Conservation (phyloP, 2,888 invertebrate genomes). For the Euzophera pinguis region DNA sequence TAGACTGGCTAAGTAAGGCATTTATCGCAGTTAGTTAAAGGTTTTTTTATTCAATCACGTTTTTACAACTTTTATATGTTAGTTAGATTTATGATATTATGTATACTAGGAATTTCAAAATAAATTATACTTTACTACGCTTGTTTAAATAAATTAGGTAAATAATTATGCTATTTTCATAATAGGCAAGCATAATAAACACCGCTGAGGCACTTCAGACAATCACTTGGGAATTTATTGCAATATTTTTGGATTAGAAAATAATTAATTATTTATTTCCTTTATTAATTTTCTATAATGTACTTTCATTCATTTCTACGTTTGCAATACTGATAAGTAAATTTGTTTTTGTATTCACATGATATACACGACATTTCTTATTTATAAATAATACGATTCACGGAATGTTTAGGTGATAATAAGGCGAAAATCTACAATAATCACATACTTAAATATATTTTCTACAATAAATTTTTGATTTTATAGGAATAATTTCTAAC, state of each 20-base stretch:
- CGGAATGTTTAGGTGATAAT: slow-evolving; percentile 59
- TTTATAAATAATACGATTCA: slow-evolving; percentile 28
- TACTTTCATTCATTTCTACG: background rate
- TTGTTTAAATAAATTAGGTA: slow-evolving; percentile 19
- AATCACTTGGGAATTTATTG: slow-evolving; percentile 17
- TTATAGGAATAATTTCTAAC: slow-evolving; percentile 50
- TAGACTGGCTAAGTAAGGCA: slow-evolving; percentile 33
- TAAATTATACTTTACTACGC: slow-evolving; percentile 20
- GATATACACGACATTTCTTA: slow-evolving; percentile 5
- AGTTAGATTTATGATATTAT: slow-evolving; percentile 12
- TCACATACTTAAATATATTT: slow-evolving; percentile 38
- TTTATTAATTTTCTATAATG: background rate
- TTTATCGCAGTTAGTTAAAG: slow-evolving; percentile 34
- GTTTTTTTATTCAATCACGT: background rate
- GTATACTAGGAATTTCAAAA: slow-evolving; percentile 16
- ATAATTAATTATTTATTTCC: slow-evolving; percentile 8
- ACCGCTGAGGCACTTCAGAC: slow-evolving; percentile 21
- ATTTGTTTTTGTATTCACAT: slow-evolving; percentile 7
- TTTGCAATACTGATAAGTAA: slow-evolving; percentile 23
- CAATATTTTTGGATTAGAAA: background rate
- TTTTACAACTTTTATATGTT: slow-evolving; percentile 13
- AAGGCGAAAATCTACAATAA: slow-evolving; percentile 36
- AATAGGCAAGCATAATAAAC: slow-evolving; percentile 7
- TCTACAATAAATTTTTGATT: slow-evolving; percentile 36
- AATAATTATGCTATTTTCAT: slow-evolving; percentile 20